Conservation (phyloP, 2,888 invertebrate genomes). For the Ophonus ardosiacus region DNA sequence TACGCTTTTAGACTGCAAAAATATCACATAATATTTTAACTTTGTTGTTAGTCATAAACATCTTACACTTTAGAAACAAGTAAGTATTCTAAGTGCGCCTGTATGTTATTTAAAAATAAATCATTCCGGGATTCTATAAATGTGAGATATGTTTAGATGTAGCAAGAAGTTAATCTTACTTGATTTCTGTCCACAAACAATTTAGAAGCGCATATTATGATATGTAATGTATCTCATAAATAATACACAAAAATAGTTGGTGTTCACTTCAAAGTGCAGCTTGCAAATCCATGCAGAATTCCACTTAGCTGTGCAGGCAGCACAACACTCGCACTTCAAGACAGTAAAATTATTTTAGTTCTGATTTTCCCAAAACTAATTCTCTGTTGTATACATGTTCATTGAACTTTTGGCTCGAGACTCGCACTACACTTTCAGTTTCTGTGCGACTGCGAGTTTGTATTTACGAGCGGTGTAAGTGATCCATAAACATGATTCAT, state of each 20-base stretch:
- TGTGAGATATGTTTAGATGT: not conserved
- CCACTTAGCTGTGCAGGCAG: not conserved
- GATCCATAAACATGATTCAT: conserved; percentile 62
- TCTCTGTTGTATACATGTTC: conserved; percentile 45
- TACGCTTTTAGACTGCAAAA: too few relatives aligned
- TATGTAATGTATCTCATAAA: not conserved
- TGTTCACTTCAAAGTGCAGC: not conserved
- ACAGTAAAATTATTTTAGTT: conserved; percentile 46
- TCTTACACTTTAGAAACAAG: not conserved
- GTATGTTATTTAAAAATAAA: not conserved
- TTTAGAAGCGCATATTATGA: not conserved
- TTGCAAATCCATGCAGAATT: conserved; percentile 10
- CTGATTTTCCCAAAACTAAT: conserved; percentile 46
- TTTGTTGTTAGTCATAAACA: too few relatives aligned
- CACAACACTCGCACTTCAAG: conserved; percentile 1
- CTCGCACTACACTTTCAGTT: conserved; percentile 55
- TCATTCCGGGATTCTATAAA: not conserved
- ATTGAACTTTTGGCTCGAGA: conserved; percentile 57
- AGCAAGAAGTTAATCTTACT: not conserved
- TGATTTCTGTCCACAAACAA: not conserved
- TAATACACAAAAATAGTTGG: not conserved
- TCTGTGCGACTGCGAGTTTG: conserved; percentile 33
- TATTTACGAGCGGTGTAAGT: conserved; percentile 61
- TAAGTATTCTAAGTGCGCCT: not conserved
- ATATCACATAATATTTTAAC: too few relatives aligned